phyloP scores from a whole-genome alignment of 23 tunicate genomes.

The Botrylloides violaceus region DNA sequence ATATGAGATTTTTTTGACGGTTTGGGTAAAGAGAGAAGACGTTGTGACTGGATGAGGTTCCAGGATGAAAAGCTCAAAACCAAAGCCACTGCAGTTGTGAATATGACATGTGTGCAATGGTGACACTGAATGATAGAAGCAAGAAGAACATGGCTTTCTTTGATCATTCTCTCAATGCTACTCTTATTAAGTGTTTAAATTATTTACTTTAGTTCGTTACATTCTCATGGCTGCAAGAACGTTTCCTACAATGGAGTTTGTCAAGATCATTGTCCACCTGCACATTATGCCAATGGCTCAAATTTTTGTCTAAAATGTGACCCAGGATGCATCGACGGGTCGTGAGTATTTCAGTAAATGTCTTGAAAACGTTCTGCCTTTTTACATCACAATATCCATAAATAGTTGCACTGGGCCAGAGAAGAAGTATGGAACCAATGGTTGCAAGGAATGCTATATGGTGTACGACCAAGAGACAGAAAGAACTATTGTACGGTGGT shows the following conservation, averaged over 20 bases:
- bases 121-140: too few relatives aligned
- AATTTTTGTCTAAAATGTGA: conserved; percentile 42
- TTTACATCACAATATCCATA: too few relatives aligned
- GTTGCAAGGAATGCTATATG: conserved; percentile 44
- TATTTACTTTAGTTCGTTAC: background rate
- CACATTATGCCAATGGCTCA: conserved; percentile 5
- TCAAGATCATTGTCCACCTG: conserved; percentile 31
- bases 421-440: conserved; percentile 20
- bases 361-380: too few relatives aligned
- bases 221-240: conserved; percentile 31
- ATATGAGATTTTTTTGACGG: too few relatives aligned
- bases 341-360: background rate
- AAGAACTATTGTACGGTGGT: conserved; percentile 26
- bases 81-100: too few relatives aligned
- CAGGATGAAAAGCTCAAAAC: too few relatives aligned
- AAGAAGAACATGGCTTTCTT: too few relatives aligned
- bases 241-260: conserved; percentile 25
- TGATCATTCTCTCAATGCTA: too few relatives aligned
- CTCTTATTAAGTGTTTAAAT: background rate
- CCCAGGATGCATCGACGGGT: conserved; percentile 28
- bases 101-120: too few relatives aligned
- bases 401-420: conserved; percentile 62
- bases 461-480: conserved; percentile 20
- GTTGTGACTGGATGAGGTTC: too few relatives aligned
- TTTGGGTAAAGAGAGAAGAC: too few relatives aligned